These are phyloP conservation scores for Tragelaphus buxtoni DNA, from an alignment of 2,113 vertebrate species.

Conservation along the genomic window DNA sequence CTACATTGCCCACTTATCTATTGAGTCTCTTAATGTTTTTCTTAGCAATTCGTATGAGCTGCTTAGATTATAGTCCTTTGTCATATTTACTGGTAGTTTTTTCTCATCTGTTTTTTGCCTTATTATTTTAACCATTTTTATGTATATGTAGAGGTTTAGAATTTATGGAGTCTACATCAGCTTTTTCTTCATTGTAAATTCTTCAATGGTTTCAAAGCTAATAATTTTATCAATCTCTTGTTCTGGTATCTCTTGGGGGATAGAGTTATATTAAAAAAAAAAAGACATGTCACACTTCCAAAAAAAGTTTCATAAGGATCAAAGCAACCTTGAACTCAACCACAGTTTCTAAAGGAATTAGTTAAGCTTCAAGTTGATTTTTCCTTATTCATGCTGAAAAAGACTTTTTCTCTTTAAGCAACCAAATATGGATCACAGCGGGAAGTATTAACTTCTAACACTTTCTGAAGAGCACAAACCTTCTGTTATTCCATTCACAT, in stretches of 20 bases:
- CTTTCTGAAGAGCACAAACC: slow-evolving; percentile 65
- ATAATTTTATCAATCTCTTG: neutral
- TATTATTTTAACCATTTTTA: neutral
- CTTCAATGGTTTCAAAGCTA: neutral
- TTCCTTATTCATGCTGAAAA: slow-evolving; percentile 54
- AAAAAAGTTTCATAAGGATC: slow-evolving; percentile 30
- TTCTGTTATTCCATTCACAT: slow-evolving; percentile 74
- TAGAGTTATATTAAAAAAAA: neutral
- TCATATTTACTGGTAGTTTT: neutral
- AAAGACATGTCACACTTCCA: neutral
- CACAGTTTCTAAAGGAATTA: slow-evolving; percentile 55
- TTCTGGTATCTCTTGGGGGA: neutral
- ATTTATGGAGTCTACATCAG: neutral
- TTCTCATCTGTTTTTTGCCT: neutral
- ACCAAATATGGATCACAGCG: slow-evolving; percentile 65
- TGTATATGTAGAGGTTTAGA: neutral
- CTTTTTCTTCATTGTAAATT: slow-evolving; percentile 6
- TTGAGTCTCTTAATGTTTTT: neutral
- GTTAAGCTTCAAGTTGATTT: slow-evolving; percentile 43
- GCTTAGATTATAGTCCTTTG: neutral
- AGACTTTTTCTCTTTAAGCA: slow-evolving; percentile 59
- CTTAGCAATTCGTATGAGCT: neutral
- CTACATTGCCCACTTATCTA: neutral
- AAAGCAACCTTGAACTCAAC: slow-evolving; percentile 4
- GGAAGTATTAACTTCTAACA: slow-evolving; percentile 71